Conservation (phyloP, 2,888 invertebrate genomes). For the Chymomyza procnemis region DNA sequence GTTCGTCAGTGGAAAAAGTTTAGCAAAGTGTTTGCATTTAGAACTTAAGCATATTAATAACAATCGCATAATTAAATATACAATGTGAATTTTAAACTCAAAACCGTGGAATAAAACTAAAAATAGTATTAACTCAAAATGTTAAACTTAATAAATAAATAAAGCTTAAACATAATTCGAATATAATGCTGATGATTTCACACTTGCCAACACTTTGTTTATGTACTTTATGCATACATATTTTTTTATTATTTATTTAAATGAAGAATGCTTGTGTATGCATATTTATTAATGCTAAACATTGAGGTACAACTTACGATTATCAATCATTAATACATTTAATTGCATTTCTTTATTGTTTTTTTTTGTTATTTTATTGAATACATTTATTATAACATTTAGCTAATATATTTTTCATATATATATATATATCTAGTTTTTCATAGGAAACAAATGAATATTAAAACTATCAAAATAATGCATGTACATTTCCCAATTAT, state of each 20-base stretch:
- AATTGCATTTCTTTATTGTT: constrained; percentile 38
- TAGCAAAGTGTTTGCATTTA: background rate
- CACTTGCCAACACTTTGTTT: background rate
- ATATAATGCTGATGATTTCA: background rate
- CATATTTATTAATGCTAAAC: constrained; percentile 47
- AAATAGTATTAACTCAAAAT: no score
- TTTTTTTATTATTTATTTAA: constrained; percentile 28
- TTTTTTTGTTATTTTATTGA: constrained; percentile 2
- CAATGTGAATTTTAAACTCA: no score
- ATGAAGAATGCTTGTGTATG: constrained; percentile 5
- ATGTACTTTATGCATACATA: constrained; percentile 9
- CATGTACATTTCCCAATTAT: background rate
- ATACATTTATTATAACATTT: constrained; percentile 12
- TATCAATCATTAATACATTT: constrained; percentile 61
- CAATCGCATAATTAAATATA: no score
- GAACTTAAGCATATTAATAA: no score
- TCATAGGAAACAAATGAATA: background rate
- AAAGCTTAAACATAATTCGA: no score
- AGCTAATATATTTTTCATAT: constrained; percentile 24
- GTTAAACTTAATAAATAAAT: no score
- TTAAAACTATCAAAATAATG: background rate
- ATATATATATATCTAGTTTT: background rate
- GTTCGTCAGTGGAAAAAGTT: background rate
- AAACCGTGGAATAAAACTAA: no score
- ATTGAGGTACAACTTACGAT: constrained; percentile 72